phyloP scores from a whole-genome alignment of 2,113 vertebrate genomes.

The Neotoma lepida region DNA sequence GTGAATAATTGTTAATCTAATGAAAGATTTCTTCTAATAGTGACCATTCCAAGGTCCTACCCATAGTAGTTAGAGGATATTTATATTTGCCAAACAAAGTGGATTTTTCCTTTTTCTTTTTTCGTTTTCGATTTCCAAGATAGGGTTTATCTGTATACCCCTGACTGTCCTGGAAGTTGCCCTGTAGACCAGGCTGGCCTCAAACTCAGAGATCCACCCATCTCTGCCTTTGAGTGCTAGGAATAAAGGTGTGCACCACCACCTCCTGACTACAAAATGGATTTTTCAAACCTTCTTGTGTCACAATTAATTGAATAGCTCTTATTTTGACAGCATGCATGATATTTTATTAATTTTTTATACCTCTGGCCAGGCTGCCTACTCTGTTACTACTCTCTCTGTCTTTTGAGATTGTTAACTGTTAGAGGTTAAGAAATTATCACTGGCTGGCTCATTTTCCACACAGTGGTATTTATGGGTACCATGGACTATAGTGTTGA shows the following conservation, averaged over 20 bases:
- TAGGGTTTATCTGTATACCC: neutral
- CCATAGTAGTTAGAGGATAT: neutral
- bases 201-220: neutral
- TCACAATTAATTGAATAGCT: conserved; percentile 27
- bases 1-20: conserved; percentile 10
- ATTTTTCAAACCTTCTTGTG: conserved; percentile 25
- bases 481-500: neutral
- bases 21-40: neutral
- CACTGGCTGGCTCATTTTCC: conserved; percentile 10
- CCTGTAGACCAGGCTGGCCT: neutral
- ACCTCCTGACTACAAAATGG: neutral
- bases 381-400: neutral
- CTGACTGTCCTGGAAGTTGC: neutral
- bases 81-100: conserved; percentile 37
- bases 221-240: neutral
- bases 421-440: conserved; percentile 24
- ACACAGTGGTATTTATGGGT: neutral
- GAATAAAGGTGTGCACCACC: neutral
- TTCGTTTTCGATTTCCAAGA: neutral
- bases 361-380: neutral
- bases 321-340: conserved; percentile 25
- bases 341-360: conserved; percentile 34
- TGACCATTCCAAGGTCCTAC: neutral
- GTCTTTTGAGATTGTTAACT: conserved; percentile 55
- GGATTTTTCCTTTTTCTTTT: conserved; percentile 12